Evolutionary conservation across 2,797 vertebrate species (phyloP).

Genomic region (Peromyscus eremicus): DNA sequence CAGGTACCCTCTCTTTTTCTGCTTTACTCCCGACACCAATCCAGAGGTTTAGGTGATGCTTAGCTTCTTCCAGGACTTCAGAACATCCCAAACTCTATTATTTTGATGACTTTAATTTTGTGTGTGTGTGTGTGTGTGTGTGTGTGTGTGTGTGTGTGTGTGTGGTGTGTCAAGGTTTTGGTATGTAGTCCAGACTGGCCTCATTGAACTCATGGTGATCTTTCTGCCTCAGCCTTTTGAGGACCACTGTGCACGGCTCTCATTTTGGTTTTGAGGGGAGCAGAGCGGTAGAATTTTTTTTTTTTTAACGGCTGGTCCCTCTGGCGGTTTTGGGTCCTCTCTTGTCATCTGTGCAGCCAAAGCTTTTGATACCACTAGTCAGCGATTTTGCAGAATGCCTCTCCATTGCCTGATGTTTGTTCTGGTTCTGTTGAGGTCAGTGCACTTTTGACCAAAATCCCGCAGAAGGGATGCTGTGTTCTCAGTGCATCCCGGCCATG

Average conservation of each 20-base stretch:
- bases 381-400: neutral
- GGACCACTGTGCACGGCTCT: neutral
- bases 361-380: neutral
- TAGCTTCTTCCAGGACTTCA: neutral
- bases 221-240: neutral
- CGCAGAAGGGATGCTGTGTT: rapidly evolving
- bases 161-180: neutral
- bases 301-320: neutral
- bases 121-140: neutral
- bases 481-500: neutral
- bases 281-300: neutral
- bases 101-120: neutral
- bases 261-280: neutral
- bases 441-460: neutral
- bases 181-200: neutral
- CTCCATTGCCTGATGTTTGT: neutral
- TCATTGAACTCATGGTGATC: neutral
- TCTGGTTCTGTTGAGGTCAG: neutral
- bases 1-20: neutral
- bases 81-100: neutral
- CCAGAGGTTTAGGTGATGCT: neutral
- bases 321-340: neutral
- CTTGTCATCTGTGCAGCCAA: neutral
- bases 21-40: neutral
- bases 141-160: neutral